Conservation (phyloP, 2,888 invertebrate genomes). For the Cheilosia scutellata region DNA sequence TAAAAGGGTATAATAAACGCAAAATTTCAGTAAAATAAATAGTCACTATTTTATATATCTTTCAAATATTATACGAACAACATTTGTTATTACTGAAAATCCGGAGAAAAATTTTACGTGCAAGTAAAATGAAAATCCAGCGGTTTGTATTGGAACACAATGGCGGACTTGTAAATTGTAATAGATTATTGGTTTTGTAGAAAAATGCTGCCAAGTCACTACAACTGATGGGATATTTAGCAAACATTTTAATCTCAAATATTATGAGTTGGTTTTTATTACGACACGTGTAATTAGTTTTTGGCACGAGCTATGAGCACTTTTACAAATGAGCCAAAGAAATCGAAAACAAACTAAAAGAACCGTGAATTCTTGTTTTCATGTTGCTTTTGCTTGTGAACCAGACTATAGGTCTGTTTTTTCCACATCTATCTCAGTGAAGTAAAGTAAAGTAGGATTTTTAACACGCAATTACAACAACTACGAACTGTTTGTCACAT, state of each 20-base stretch:
- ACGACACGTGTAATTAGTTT: no score
- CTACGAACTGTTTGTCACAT: no score
- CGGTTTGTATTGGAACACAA: constrained; percentile 9
- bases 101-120: constrained; percentile 6
- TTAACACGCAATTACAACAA: no score
- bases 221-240: not conserved
- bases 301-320: no score
- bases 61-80: not conserved
- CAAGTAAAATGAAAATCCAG: constrained; percentile 21
- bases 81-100: not conserved
- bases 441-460: no score
- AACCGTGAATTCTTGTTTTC: no score
- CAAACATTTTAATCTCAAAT: not conserved
- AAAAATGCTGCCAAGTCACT: constrained; percentile 35
- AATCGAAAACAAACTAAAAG: no score
- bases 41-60: constrained; percentile 6
- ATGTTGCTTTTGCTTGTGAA: no score
- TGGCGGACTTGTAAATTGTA: constrained; percentile 53
- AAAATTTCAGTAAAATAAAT: not conserved
- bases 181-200: constrained; percentile 24
- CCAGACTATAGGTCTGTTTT: no score
- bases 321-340: no score
- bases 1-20: constrained; percentile 11
- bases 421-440: no score
- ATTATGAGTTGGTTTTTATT: no score